Conservation (phyloP, 2,888 invertebrate genomes). For the Heteropelma amictum region DNA sequence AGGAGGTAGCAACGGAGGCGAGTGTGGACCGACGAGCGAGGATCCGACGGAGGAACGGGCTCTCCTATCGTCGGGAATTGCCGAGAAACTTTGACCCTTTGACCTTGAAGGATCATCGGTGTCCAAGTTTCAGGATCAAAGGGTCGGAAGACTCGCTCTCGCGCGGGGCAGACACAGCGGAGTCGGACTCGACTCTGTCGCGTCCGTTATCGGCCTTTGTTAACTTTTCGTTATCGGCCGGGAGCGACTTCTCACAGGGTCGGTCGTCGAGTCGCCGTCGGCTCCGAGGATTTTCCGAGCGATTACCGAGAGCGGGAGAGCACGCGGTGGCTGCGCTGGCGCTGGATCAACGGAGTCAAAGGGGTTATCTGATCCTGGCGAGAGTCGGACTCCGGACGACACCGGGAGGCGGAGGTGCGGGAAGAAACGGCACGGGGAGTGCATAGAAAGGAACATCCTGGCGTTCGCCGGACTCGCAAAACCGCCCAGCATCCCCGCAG, state of each 20-base stretch:
- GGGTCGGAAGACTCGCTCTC: too few species aligned
- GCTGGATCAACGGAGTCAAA: conserved; percentile 19
- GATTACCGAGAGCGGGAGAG: not conserved
- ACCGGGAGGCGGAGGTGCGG: not conserved
- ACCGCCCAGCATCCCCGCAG: conserved; percentile 9
- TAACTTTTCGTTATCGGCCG: conserved; percentile 7
- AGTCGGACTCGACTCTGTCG: too few species aligned
- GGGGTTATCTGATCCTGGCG: conserved; percentile 37
- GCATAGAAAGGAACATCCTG: not conserved
- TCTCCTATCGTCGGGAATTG: too few species aligned
- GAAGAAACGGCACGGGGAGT: not conserved
- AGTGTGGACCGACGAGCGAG: too few species aligned
- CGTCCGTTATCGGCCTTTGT: too few species aligned
- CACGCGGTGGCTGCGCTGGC: conserved; percentile 21
- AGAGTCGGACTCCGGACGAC: conserved; percentile 14
- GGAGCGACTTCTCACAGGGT: too few species aligned
- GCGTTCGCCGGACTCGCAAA: conserved; percentile 11
- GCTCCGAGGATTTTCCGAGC: conserved; percentile 2
- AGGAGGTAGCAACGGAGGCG: too few species aligned
- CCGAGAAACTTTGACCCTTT: too few species aligned
- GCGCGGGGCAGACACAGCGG: too few species aligned
- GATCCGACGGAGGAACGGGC: too few species aligned
- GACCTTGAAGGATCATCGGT: too few species aligned
- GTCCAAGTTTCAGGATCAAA: too few species aligned
- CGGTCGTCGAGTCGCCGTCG: not conserved